Evolutionary conservation across 2,888 invertebrate genomes (phyloP).

Genomic region (Yponomeuta plumbellus): DNA sequence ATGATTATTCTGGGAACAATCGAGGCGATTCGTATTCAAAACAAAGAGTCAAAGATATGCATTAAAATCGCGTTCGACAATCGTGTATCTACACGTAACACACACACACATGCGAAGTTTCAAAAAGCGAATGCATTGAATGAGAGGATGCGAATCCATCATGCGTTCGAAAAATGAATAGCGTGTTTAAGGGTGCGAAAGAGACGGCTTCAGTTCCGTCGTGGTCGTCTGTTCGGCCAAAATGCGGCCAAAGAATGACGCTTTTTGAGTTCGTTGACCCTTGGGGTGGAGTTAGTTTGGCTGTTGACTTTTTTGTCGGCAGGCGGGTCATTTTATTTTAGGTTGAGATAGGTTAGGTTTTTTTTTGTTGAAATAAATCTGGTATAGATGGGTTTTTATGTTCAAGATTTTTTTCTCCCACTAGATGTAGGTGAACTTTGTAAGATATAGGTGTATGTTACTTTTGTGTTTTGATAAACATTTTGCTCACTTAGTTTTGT

Average conservation of each 20-base stretch:
- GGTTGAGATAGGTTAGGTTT: slow-evolving; percentile 1
- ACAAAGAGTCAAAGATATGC: slow-evolving; percentile 50
- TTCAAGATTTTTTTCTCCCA: background rate
- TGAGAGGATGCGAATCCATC: slow-evolving; percentile 72
- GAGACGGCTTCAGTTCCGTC: slow-evolving; percentile 48
- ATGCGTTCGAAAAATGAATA: slow-evolving; percentile 63
- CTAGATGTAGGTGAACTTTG: too few relatives aligned
- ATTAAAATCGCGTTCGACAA: slow-evolving; percentile 34
- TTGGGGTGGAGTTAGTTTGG: slow-evolving; percentile 32
- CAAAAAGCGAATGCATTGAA: slow-evolving; percentile 55
- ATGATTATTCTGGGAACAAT: slow-evolving; percentile 50
- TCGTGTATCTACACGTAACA: slow-evolving; percentile 40
- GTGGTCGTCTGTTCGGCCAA: slow-evolving; percentile 56
- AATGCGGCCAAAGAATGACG: slow-evolving; percentile 74
- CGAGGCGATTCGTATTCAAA: slow-evolving; percentile 47
- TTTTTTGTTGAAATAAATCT: background rate
- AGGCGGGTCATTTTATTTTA: background rate
- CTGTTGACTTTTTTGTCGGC: slow-evolving; percentile 7
- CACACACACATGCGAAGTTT: slow-evolving; percentile 54
- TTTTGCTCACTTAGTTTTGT: too few relatives aligned
- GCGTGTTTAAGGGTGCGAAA: slow-evolving; percentile 42
- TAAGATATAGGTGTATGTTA: too few relatives aligned
- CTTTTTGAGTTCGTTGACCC: slow-evolving; percentile 64
- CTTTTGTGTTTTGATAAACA: too few relatives aligned
- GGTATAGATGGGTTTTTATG: background rate